Conservation (phyloP, 2,113 vertebrate genomes). For the Spermophilus dauricus region DNA sequence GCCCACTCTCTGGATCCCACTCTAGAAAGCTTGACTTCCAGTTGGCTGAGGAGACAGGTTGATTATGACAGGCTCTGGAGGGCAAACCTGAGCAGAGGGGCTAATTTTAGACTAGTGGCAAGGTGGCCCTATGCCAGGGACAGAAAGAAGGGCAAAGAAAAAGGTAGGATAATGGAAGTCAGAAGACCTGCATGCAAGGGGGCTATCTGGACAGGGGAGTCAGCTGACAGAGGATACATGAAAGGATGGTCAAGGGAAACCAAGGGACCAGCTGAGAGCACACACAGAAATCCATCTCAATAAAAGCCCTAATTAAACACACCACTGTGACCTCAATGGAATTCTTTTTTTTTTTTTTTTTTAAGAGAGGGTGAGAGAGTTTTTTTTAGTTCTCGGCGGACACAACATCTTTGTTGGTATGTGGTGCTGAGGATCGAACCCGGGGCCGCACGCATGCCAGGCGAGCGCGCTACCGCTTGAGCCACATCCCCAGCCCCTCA, state of each 20-base stretch:
- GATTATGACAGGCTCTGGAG: not conserved
- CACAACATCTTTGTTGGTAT: no score
- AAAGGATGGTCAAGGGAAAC: not conserved
- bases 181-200: not conserved
- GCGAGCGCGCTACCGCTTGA: no score
- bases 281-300: not conserved
- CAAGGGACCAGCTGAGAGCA: not conserved
- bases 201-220: not conserved
- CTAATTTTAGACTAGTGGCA: not conserved
- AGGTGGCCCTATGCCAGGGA: not conserved
- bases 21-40: not conserved
- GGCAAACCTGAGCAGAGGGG: not conserved
- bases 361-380: no score
- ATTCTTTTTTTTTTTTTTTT: no score
- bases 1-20: not conserved
- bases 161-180: not conserved
- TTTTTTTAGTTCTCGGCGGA: no score
- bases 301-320: not conserved
- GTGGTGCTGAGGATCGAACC: no score
- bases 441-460: no score
- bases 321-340: not conserved
- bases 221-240: not conserved
- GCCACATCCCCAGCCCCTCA: no score
- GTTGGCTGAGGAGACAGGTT: not conserved
- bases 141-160: not conserved